phyloP scores from a whole-genome alignment of 2,113 vertebrate species.

The Oncorhynchus masou region DNA sequence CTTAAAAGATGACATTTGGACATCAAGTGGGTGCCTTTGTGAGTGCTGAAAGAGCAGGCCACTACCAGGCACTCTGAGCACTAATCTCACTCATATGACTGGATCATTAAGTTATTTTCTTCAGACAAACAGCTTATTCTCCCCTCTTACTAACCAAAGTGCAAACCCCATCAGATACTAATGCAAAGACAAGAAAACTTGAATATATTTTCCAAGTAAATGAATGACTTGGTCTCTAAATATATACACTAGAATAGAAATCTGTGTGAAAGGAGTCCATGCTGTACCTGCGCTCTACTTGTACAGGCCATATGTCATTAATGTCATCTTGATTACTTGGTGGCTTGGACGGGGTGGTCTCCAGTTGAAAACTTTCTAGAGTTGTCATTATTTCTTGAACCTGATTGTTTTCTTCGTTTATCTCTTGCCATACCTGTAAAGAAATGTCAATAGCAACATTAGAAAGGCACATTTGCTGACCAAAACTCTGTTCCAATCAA shows the following conservation, averaged over 20 bases:
- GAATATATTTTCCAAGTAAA: background rate
- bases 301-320: slow-evolving; percentile 84
- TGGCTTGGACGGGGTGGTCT: slow-evolving; percentile 81
- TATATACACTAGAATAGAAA: background rate
- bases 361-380: slow-evolving; percentile 88
- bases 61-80: slow-evolving; percentile 14
- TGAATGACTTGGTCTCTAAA: background rate
- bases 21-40: background rate
- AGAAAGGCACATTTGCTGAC: background rate
- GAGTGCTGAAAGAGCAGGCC: background rate
- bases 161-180: background rate
- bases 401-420: slow-evolving; percentile 88
- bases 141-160: background rate
- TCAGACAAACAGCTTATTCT: slow-evolving; percentile 19
- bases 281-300: slow-evolving; percentile 85
- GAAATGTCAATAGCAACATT: slow-evolving; percentile 11
- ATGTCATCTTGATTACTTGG: slow-evolving; percentile 75
- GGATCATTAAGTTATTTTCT: slow-evolving; percentile 17
- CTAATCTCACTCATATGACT: slow-evolving; percentile 51
- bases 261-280: background rate
- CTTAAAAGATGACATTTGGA: background rate
- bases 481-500: no score
- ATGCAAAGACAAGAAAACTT: background rate
- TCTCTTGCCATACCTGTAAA: slow-evolving; percentile 91
- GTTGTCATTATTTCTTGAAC: slow-evolving; percentile 94